Evolutionary conservation across 2,113 vertebrate species (phyloP).

Genomic region (human): GRCh38 chr1:202542501-202543000

Average conservation of each 20-base stretch:
- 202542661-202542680: neutral
- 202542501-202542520: neutral
- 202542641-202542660: neutral
- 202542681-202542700: neutral
- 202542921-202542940: neutral
- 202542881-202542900: neutral
- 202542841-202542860: neutral
- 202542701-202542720: neutral
- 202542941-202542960: slow-evolving; percentile 17
- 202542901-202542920: neutral
- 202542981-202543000: neutral
- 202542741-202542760: neutral
- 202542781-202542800: neutral
- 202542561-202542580: neutral
- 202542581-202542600: neutral
- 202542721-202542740: neutral
- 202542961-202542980: neutral
- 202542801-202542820: neutral
- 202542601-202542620: neutral
- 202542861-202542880: neutral
- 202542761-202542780: neutral
- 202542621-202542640: neutral
- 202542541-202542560: neutral
- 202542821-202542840: neutral
- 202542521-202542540: neutral